Percentiles rank a stretch among this genome's conserved stretches.
phyloP scores from a whole-genome alignment of 1,140 invertebrate species.

The Pseudoatta argentina region DNA sequence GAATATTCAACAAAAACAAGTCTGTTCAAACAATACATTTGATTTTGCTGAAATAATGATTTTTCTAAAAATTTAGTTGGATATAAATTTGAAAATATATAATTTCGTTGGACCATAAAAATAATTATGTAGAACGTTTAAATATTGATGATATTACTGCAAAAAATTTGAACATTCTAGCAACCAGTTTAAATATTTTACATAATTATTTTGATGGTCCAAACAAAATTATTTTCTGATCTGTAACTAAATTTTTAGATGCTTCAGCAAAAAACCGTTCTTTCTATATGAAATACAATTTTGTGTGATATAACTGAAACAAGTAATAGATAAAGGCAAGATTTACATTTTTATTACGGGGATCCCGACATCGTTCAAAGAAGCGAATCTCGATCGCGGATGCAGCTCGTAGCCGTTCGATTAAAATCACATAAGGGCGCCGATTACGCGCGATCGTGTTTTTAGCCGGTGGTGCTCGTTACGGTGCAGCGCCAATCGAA shows the following conservation, averaged over 20 bases:
- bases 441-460: conserved; percentile 32
- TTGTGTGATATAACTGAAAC: not conserved
- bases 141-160: no score
- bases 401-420: conserved; percentile 2
- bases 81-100: no score
- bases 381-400: not conserved
- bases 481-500: conserved; percentile 1
- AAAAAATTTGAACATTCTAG: no score
- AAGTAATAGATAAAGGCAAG: not conserved
- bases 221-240: no score
- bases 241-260: no score
- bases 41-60: no score
- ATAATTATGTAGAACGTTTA: no score
- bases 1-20: not conserved
- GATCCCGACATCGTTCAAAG: conserved; percentile 10
- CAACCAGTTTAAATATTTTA: no score
- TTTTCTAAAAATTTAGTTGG: no score
- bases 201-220: no score
- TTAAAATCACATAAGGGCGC: conserved; percentile 47
- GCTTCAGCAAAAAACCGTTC: no score
- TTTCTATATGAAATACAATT: not conserved
- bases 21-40: not conserved
- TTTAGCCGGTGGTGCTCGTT: conserved; percentile 30
- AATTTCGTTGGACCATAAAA: no score
- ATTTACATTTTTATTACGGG: conserved; percentile 40